phyloP scores from a whole-genome alignment of 2,888 invertebrate species.

The Melanophora roralis region DNA sequence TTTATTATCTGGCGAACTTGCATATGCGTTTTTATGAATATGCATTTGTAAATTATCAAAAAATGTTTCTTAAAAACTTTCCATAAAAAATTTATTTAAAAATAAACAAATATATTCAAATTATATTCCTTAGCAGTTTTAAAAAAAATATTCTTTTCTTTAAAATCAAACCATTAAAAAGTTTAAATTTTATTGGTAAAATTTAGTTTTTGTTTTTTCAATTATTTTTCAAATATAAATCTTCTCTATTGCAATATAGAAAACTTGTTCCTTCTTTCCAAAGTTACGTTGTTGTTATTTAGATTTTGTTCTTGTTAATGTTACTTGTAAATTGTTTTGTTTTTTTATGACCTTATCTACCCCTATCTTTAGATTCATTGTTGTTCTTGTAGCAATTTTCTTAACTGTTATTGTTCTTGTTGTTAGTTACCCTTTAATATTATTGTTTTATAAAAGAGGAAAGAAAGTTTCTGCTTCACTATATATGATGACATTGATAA shows the following conservation, averaged over 20 bases:
- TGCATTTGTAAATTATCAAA: too few species aligned
- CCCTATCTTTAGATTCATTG: slow-evolving; percentile 24
- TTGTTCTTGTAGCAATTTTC: slow-evolving; percentile 10
- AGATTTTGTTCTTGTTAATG: slow-evolving; percentile 1
- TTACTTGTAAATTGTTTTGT: slow-evolving; percentile 39
- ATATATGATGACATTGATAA: slow-evolving; percentile 61
- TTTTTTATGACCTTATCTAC: slow-evolving; percentile 37
- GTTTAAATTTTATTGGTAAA: background rate
- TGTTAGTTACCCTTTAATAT: slow-evolving; percentile 1
- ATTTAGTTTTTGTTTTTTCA: background rate
- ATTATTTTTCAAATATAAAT: background rate
- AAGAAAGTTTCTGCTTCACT: slow-evolving; percentile 22
- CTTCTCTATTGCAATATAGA: background rate
- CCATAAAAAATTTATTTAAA: too few species aligned
- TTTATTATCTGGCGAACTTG: too few species aligned
- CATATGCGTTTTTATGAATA: too few species aligned
- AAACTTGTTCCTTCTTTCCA: slow-evolving; percentile 3
- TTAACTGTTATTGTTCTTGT: background rate
- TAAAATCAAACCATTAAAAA: too few species aligned
- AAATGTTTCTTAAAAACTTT: too few species aligned
- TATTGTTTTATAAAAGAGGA: slow-evolving; percentile 26
- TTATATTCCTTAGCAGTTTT: too few species aligned
- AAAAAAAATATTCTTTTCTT: too few species aligned
- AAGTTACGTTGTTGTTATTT: background rate
- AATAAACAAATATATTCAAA: too few species aligned